These are phyloP conservation scores for Cheilosia variabilis DNA, from an alignment of 2,888 invertebrate species.

Conservation along the genomic window DNA sequence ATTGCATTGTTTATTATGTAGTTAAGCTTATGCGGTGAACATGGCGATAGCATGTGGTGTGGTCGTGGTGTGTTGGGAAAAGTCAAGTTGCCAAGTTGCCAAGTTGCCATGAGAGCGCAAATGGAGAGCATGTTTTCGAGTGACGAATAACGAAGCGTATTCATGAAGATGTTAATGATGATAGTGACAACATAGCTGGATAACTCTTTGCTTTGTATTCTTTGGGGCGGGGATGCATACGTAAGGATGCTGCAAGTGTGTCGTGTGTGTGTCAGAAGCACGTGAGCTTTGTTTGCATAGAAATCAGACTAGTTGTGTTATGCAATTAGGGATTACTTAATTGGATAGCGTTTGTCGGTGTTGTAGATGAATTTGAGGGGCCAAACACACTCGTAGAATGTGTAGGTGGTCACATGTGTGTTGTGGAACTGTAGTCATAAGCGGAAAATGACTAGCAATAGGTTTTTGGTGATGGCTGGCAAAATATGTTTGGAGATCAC, in stretches of 20 bases:
- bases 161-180: slow-evolving; percentile 71
- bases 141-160: slow-evolving; percentile 70
- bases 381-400: not conserved
- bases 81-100: slow-evolving; percentile 21
- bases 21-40: slow-evolving; percentile 7
- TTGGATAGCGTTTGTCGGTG: slow-evolving; percentile 61
- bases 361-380: slow-evolving; percentile 22
- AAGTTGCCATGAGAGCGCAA: slow-evolving; percentile 1
- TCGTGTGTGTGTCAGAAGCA: not conserved
- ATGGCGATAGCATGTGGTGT: not conserved
- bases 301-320: slow-evolving; percentile 43
- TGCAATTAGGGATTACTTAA: slow-evolving; percentile 62
- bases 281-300: slow-evolving; percentile 42
- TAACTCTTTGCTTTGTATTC: slow-evolving; percentile 39
- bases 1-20: slow-evolving; percentile 41
- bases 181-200: slow-evolving; percentile 48
- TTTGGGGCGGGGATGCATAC: slow-evolving; percentile 18
- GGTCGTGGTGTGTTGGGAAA: slow-evolving; percentile 4
- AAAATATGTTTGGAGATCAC: too few species aligned
- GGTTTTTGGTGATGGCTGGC: not conserved
- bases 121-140: slow-evolving; percentile 41
- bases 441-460: not conserved
- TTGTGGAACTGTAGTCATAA: not conserved
- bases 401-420: not conserved
- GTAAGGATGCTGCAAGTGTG: not conserved